phyloP scores from a whole-genome alignment of 2,888 invertebrate species.

The Boloria selene region DNA sequence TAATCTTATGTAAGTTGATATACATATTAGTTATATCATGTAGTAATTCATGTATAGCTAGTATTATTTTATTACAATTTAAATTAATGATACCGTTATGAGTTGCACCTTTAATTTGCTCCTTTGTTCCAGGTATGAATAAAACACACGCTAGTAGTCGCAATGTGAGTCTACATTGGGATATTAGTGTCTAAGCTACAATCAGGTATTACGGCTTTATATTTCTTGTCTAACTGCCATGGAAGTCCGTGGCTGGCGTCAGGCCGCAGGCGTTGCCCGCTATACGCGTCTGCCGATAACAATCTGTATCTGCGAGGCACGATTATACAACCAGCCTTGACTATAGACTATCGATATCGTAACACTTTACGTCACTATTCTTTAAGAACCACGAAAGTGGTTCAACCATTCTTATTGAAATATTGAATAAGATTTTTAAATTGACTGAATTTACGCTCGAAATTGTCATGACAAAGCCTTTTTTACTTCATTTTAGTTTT shows the following conservation, averaged over 20 bases:
- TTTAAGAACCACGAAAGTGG: slow-evolving; percentile 29
- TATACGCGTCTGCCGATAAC: slow-evolving; percentile 32
- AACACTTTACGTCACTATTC: slow-evolving; percentile 55
- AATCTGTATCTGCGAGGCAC: slow-evolving; percentile 45
- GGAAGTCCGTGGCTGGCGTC: slow-evolving; percentile 20
- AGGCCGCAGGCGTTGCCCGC: slow-evolving; percentile 30
- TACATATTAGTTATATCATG: too few relatives aligned
- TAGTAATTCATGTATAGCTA: too few relatives aligned
- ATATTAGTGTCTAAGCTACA: slow-evolving; percentile 16
- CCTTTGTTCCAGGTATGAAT: slow-evolving; percentile 14
- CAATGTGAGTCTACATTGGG: background rate
- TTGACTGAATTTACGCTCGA: background rate
- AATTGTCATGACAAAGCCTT: background rate
- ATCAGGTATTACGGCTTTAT: slow-evolving; percentile 16
- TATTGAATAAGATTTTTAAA: slow-evolving; percentile 12
- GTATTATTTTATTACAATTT: too few relatives aligned
- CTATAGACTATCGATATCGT: slow-evolving; percentile 50
- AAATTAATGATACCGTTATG: background rate
- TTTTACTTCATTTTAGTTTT: too few relatives aligned
- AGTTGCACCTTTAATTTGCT: background rate
- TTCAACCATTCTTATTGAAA: slow-evolving; percentile 10
- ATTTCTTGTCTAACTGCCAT: slow-evolving; percentile 16
- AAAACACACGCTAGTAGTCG: background rate
- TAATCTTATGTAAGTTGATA: too few relatives aligned
- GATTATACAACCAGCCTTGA: slow-evolving; percentile 45